phyloP scores from a whole-genome alignment of 64 coral and sea anemone genomes.

The Montipora cactus region DNA sequence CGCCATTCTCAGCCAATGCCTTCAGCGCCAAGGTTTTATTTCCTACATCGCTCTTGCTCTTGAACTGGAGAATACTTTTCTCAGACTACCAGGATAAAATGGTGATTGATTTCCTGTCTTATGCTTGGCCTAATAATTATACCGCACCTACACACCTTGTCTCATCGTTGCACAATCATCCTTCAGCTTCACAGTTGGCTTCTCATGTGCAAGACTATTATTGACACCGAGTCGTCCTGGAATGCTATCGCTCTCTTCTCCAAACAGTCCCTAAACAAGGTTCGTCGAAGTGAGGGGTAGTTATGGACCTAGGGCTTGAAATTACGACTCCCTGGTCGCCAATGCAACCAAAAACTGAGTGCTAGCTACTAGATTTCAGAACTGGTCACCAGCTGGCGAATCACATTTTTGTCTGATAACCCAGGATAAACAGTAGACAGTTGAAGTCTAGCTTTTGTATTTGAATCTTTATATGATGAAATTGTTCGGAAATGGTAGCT shows the following conservation, averaged over 20 bases:
- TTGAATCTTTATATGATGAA: no score
- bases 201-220: background rate
- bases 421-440: no score
- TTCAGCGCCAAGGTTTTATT: constrained; percentile 3
- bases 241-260: background rate
- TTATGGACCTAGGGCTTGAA: background rate
- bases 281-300: no score
- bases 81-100: background rate
- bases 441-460: no score
- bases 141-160: background rate
- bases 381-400: no score
- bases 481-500: no score
- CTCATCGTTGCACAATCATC: background rate
- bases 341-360: no score
- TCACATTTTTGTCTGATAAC: no score
- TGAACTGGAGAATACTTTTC: background rate
- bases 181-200: background rate
- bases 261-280: background rate
- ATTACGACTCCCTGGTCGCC: no score
- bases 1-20: constrained; percentile 9
- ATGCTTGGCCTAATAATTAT: constrained; percentile 13
- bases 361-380: no score
- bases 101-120: background rate
- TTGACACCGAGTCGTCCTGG: background rate
- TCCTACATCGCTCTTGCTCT: background rate